Conservation (phyloP, 2,797 vertebrate species). For the Denticeps clupeoides region DNA sequence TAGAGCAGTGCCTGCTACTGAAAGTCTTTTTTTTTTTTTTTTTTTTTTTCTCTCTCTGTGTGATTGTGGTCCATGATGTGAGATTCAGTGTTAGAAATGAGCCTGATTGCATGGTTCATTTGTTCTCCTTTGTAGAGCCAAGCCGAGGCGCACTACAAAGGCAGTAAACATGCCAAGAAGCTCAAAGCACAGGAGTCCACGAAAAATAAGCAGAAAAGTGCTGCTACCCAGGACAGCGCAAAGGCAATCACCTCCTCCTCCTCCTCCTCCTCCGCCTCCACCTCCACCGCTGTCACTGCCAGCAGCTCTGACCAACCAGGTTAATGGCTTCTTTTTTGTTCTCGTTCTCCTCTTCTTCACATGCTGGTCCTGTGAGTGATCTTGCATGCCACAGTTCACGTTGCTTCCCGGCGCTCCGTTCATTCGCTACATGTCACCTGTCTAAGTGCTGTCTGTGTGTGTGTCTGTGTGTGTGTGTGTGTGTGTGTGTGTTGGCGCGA, state of each 20-base stretch:
- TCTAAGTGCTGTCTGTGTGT: not conserved
- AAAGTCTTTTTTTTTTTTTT: conserved; percentile 35
- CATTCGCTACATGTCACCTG: not conserved
- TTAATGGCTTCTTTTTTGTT: conserved; percentile 68
- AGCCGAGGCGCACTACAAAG: conserved; percentile 97
- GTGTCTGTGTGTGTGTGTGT: conserved; percentile 1
- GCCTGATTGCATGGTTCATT: conserved; percentile 61
- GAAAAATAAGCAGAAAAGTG: conserved; percentile 80
- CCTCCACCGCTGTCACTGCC: conserved; percentile 53
- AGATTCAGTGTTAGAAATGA: conserved; percentile 57
- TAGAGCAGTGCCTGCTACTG: conserved; percentile 52
- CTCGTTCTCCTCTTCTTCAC: conserved; percentile 12
- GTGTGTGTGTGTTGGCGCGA: not conserved
- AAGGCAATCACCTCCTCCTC: conserved; percentile 57
- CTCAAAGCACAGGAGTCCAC: conserved; percentile 92
- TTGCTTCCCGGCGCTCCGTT: too few relatives aligned
- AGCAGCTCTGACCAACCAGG: conserved; percentile 78
- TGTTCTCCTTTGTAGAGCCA: conserved; percentile 91
- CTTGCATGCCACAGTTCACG: not conserved
- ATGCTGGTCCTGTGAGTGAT: conserved; percentile 11
- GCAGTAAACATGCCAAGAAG: conserved; percentile 98
- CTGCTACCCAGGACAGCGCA: conserved; percentile 67
- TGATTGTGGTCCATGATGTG: conserved; percentile 35
- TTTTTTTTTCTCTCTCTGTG: not conserved
- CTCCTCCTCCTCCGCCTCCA: conserved; percentile 45